A percentile compares a stretch with the other conserved stretches of the same genome.
Conservation (phyloP, 2,888 invertebrate species). For the Drosophila antonietae region DNA sequence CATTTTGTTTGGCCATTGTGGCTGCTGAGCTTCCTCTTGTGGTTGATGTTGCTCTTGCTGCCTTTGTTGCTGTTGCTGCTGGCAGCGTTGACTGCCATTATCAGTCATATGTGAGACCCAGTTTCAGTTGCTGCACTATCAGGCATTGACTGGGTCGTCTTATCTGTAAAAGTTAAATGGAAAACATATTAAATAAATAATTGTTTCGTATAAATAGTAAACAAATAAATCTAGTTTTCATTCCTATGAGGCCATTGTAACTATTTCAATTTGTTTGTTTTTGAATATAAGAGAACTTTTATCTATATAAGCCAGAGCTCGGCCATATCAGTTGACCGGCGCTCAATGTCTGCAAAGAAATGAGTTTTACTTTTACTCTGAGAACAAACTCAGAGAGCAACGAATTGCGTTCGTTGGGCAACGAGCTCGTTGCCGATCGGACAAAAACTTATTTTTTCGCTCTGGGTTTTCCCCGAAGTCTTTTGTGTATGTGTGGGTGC, state of each 20-base stretch:
- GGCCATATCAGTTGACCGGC: too few species aligned
- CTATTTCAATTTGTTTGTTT: not conserved
- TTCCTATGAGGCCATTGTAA: not conserved
- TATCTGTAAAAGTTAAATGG: slow-evolving; percentile 53
- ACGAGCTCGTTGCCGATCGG: too few species aligned
- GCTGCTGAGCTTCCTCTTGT: slow-evolving; percentile 44
- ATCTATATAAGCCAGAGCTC: too few species aligned
- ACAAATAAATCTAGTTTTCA: slow-evolving; percentile 22
- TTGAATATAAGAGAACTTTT: too few species aligned
- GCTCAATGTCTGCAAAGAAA: too few species aligned
- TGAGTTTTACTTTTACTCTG: too few species aligned
- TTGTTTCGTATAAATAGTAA: slow-evolving; percentile 24
- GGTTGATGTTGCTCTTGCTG: slow-evolving; percentile 22
- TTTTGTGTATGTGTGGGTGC: too few species aligned
- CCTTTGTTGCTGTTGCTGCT: slow-evolving; percentile 23
- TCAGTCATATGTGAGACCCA: slow-evolving; percentile 64
- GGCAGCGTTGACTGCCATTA: slow-evolving; percentile 56
- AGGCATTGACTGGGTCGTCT: slow-evolving; percentile 62
- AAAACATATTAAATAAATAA: slow-evolving; percentile 42
- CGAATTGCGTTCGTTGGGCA: too few species aligned
- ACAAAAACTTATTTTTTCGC: too few species aligned
- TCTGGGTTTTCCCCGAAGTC: too few species aligned
- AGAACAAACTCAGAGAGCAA: too few species aligned
- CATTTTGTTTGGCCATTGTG: slow-evolving; percentile 79
- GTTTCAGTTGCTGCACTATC: slow-evolving; percentile 52